Percentiles rank a stretch among this genome's conserved stretches.
Conservation (phyloP, 2,797 vertebrate genomes). For the Discoglossus pictus region DNA sequence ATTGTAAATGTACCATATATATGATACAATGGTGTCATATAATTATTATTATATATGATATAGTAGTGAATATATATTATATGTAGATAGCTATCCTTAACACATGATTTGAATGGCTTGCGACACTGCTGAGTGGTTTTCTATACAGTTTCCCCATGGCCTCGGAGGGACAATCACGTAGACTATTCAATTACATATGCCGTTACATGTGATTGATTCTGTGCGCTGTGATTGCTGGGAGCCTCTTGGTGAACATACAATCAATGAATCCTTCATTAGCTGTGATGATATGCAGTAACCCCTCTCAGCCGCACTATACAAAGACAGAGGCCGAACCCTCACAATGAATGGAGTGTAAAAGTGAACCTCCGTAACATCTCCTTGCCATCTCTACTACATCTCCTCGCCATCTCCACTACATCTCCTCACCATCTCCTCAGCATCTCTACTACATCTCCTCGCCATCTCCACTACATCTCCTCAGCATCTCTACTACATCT, state of each 20-base stretch:
- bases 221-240: constrained; percentile 13
- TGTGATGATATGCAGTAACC: constrained; percentile 24
- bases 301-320: constrained; percentile 9
- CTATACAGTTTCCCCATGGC: neutral
- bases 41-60: too few species aligned
- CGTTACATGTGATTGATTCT: constrained; percentile 45
- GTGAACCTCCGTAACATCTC: too few species aligned
- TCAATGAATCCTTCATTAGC: constrained; percentile 47
- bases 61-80: too few species aligned
- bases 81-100: constrained; percentile 5
- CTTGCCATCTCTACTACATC: too few species aligned
- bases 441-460: too few species aligned
- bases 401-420: too few species aligned
- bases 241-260: constrained; percentile 37
- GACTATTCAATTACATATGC: constrained; percentile 40
- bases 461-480: too few species aligned
- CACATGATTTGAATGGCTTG: neutral
- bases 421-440: too few species aligned
- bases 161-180: constrained; percentile 28
- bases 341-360: constrained; percentile 21
- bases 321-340: constrained; percentile 7
- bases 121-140: neutral
- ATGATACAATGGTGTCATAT: too few species aligned
- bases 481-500: too few species aligned
- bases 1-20: too few species aligned